Conservation (phyloP, 2,113 vertebrate genomes). For the Nyctereutes procyonoides region DNA sequence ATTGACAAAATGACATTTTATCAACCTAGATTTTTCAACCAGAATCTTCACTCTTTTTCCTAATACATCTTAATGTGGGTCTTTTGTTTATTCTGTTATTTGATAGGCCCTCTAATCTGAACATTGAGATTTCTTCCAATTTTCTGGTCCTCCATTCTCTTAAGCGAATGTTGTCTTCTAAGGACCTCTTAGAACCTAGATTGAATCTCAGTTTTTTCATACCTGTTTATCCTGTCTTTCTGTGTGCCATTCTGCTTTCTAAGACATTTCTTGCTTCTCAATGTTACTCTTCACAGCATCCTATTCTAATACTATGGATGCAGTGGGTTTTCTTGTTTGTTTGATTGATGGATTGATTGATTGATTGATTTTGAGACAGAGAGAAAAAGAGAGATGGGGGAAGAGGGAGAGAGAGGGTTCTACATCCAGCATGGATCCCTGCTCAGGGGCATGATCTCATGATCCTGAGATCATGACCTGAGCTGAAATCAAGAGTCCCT, state of each 20-base stretch:
- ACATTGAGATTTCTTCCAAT: neutral
- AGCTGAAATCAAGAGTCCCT: too few species aligned
- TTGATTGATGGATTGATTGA: too few species aligned
- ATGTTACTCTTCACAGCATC: neutral
- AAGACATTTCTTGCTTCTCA: neutral
- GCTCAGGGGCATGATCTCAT: too few species aligned
- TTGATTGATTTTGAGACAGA: too few species aligned
- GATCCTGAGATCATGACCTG: too few species aligned
- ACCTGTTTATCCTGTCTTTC: neutral
- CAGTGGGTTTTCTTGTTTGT: too few species aligned
- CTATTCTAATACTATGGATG: neutral
- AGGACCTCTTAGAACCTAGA: neutral
- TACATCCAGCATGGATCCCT: too few species aligned
- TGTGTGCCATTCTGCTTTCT: neutral
- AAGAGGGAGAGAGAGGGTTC: too few species aligned
- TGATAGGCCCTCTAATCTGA: neutral
- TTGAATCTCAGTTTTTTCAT: neutral
- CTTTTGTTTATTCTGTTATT: neutral
- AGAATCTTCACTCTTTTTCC: neutral
- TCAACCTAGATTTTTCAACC: neutral
- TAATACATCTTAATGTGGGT: neutral
- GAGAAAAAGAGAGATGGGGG: too few species aligned
- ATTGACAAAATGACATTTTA: neutral
- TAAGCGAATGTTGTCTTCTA: neutral
- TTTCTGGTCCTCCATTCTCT: neutral